Evolutionary conservation across 1,140 invertebrate genomes (phyloP), one percentile per base, ranked within the genome.

Genomic region (Drosophila bocqueti): DNA sequence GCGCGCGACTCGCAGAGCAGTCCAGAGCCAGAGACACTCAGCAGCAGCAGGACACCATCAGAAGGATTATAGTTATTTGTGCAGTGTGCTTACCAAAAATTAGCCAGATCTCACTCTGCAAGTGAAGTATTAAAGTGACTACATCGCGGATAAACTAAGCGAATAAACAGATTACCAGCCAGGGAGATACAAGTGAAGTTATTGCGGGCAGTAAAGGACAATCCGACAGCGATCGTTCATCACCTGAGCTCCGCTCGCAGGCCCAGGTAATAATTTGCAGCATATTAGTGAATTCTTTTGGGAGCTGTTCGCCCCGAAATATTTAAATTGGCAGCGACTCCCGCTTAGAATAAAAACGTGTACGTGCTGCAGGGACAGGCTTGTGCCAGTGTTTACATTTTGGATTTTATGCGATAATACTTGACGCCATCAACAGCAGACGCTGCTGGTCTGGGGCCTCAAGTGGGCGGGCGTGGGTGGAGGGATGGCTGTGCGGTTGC

Each of bases 351-450:
- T 58, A 78, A 81, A 81, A 89, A 61, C 77, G 77, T 63, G 73
- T 81, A 83, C 81, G 84, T 87, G 84, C 84, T 54, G 71, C 69
- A 63, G 68, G 58, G 75, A 69, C 63, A 31, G 52, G 42, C 61
- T 74, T 63, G 59, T 54, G 77, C 16, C 67, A 90, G 85, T 89
- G 85, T 89, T 89, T 89, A 90, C 81, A 90, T 85, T 89, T 85
- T 78, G 82, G 78, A 90, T 90, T 89, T 89, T 89, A 89, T 90
- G 85, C 77, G 79, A 89, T 89, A 90, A 89, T 89, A 73, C 81
- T 77, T 76, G 79, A 82, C 85, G 81, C 75, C 81, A 90, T 81
- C 79, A 84, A 69, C 69, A 66, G 29, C 47, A 61, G 63, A 49
- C 69, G 71, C 47, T 46, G 54, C 34, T 62, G 31, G 38, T 18